Conservation (phyloP, 92 coral and sea anemone genomes). For the Metridium senile region DNA sequence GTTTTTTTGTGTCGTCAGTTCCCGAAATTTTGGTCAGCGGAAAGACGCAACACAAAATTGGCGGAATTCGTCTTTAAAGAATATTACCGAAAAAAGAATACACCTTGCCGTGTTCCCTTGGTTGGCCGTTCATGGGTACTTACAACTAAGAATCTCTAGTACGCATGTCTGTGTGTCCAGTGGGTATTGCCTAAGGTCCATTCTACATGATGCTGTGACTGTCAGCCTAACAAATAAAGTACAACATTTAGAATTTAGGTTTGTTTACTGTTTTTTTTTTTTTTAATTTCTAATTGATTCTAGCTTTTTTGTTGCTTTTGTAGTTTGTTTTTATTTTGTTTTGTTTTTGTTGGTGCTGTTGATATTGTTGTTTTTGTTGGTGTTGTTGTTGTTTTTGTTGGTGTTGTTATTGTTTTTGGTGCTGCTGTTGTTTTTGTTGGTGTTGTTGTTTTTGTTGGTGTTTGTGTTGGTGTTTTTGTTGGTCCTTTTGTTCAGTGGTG, state of each 20-base stretch:
- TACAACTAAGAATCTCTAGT: constrained; percentile 92
- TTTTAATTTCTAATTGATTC: neutral
- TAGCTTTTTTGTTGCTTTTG: neutral
- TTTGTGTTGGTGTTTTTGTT: too few relatives aligned
- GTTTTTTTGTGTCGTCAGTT: too few relatives aligned
- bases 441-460: too few relatives aligned
- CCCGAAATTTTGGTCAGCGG: too few relatives aligned
- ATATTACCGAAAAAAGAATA: too few relatives aligned
- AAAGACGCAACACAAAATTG: too few relatives aligned
- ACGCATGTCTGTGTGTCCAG: constrained; percentile 86
- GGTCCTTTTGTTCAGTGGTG: too few relatives aligned
- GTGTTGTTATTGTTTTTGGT: too few relatives aligned
- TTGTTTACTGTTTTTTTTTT: neutral
- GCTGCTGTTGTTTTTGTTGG: too few relatives aligned
- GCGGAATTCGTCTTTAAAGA: too few relatives aligned
- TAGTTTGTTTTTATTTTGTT: neutral
- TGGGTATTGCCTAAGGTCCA: constrained; percentile 89
- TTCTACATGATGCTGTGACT: constrained; percentile 89
- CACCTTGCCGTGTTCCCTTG: too few relatives aligned
- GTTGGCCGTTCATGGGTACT: too few relatives aligned
- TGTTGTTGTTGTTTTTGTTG: neutral
- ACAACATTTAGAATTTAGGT: neutral
- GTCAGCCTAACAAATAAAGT: constrained; percentile 52
- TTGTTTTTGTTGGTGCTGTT: neutral
- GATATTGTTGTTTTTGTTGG: neutral